Evolutionary conservation across 1,140 invertebrate genomes (phyloP).

Genomic region (Cyrtorhinus lividipennis): DNA sequence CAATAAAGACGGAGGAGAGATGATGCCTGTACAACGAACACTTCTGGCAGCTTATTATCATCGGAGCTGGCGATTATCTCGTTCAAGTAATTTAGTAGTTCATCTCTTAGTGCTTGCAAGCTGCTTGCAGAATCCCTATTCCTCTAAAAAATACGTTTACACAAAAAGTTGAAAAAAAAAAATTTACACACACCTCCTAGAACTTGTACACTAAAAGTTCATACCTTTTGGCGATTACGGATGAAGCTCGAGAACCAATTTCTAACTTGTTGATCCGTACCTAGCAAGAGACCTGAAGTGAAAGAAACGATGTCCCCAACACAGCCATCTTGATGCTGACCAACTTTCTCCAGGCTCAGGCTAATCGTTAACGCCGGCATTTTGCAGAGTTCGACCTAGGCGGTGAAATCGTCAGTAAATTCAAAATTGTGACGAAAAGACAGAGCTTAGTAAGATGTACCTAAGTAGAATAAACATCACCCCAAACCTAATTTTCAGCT

Average conservation of each 20-base stretch:
- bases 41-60: conserved; percentile 43
- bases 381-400: conserved; percentile 62
- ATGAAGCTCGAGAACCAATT: conserved; percentile 88
- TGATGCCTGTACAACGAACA: conserved; percentile 61
- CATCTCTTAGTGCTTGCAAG: conserved; percentile 58
- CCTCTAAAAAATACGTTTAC: conserved; percentile 36
- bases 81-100: conserved; percentile 54
- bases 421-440: conserved; percentile 11
- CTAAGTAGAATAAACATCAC: no score
- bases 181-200: no score
- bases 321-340: conserved; percentile 11
- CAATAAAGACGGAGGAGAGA: conserved; percentile 74
- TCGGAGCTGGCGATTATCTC: conserved; percentile 33
- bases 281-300: conserved; percentile 75
- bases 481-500: no score
- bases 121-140: conserved; percentile 59
- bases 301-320: conserved; percentile 56
- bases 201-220: neutral
- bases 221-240: conserved; percentile 72
- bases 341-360: conserved; percentile 43
- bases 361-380: conserved; percentile 76
- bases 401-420: no score
- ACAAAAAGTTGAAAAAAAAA: conserved; percentile 17
- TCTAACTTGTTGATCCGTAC: conserved; percentile 74
- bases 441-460: no score